These are phyloP conservation scores for Epinephelus awoara DNA, from an alignment of 2,797 vertebrate species.

Conservation along the genomic window DNA sequence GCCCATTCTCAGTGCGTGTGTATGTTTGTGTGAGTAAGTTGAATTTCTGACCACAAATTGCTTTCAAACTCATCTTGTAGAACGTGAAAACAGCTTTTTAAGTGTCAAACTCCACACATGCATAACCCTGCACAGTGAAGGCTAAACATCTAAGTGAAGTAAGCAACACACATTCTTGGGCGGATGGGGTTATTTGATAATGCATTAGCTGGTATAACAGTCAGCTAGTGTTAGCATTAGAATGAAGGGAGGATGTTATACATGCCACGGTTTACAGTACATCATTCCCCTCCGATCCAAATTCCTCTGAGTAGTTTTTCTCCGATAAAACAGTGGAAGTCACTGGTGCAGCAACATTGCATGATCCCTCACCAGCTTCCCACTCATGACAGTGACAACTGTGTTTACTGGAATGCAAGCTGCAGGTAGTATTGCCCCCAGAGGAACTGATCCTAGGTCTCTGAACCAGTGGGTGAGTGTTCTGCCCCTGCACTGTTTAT, in stretches of 20 bases:
- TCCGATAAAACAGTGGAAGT: constrained; percentile 23
- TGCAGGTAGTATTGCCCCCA: constrained; percentile 38
- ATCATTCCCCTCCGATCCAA: not conserved
- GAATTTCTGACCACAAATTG: not conserved
- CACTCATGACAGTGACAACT: constrained; percentile 47
- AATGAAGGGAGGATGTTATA: not conserved
- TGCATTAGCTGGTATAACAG: not conserved
- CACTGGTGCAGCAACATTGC: constrained; percentile 26
- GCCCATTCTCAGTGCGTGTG: not conserved
- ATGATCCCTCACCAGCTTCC: constrained; percentile 48
- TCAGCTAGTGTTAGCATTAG: not conserved
- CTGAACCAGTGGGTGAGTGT: constrained; percentile 52
- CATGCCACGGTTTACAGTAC: not conserved
- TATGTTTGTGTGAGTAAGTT: not conserved
- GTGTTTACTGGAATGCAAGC: constrained; percentile 55
- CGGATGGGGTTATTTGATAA: constrained; percentile 12
- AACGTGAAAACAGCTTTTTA: constrained; percentile 11
- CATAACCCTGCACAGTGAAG: not conserved
- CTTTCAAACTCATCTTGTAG: constrained; percentile 17
- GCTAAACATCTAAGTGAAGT: constrained; percentile 25
- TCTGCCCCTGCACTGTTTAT: constrained; percentile 64
- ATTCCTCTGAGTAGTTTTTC: constrained; percentile 16
- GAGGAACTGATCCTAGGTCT: constrained; percentile 59
- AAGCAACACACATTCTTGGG: constrained; percentile 3
- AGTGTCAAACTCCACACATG: not conserved